Evolutionary conservation across 2,797 vertebrate genomes (phyloP).

Genomic region (Gymnothorax javanicus): DNA sequence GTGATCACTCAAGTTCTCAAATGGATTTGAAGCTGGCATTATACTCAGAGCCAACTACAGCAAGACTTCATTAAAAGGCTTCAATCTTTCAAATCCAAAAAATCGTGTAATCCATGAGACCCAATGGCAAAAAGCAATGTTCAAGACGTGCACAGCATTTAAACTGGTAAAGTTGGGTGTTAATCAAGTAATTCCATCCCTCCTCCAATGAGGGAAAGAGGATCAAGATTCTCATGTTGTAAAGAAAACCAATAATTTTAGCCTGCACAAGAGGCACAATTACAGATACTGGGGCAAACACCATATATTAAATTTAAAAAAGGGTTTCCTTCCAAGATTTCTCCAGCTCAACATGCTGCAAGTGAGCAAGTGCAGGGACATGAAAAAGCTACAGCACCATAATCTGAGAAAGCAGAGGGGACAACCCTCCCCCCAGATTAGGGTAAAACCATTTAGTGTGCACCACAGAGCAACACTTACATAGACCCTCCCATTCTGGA

Average conservation of each 20-base stretch:
- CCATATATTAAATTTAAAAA: too few species aligned
- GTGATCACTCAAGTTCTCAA: too few species aligned
- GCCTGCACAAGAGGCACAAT: not conserved
- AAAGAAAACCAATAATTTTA: not conserved
- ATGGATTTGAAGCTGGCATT: too few species aligned
- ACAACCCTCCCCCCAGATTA: not conserved
- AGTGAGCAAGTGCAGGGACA: not conserved
- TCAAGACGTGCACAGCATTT: not conserved
- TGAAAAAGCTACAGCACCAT: not conserved
- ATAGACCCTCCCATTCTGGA: slow-evolving; percentile 36
- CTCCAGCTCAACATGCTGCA: not conserved
- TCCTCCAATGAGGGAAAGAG: not conserved
- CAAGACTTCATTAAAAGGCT: too few species aligned
- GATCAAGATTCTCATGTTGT: not conserved
- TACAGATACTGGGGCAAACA: too few species aligned
- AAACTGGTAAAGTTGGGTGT: not conserved
- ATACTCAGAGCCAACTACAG: too few species aligned
- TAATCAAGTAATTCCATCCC: not conserved
- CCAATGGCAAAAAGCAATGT: too few species aligned
- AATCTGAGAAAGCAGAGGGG: not conserved
- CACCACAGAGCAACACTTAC: not conserved
- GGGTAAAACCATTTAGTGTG: not conserved
- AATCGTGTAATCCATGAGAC: too few species aligned
- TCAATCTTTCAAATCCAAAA: too few species aligned
- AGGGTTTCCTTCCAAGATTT: not conserved